phyloP scores from a whole-genome alignment of 2,113 vertebrate species.

The Chaenogobius annularis region DNA sequence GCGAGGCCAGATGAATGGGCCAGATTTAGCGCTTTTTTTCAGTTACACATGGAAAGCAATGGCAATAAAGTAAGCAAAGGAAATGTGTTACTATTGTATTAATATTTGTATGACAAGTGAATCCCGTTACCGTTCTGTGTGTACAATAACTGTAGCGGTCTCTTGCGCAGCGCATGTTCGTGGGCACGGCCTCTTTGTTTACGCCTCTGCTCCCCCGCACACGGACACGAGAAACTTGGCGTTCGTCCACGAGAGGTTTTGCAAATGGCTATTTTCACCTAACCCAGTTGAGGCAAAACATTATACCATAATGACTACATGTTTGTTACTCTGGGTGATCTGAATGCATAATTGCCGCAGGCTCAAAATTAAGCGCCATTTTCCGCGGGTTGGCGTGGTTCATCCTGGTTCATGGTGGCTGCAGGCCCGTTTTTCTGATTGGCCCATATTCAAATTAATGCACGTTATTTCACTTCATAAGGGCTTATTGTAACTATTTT shows the following conservation, averaged over 20 bases:
- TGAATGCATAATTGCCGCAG: not conserved
- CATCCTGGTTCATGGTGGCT: not conserved
- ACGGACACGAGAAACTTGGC: not conserved
- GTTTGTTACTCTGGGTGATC: not conserved
- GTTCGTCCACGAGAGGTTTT: conserved; percentile 5
- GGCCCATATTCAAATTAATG: not conserved
- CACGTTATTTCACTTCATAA: not conserved
- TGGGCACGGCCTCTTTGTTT: conserved; percentile 55
- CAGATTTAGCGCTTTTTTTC: conserved; percentile 39
- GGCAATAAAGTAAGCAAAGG: too few relatives aligned
- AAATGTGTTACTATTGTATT: not conserved
- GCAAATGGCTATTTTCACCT: not conserved
- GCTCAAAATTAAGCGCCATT: conserved; percentile 69
- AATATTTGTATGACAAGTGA: not conserved
- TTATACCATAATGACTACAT: not conserved
- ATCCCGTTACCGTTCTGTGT: not conserved
- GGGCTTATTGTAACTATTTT: not conserved
- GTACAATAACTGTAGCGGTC: not conserved
- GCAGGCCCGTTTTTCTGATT: conserved; percentile 15
- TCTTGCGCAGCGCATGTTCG: not conserved
- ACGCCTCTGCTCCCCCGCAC: not conserved
- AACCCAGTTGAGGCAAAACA: not conserved
- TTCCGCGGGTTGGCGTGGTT: conserved; percentile 42
- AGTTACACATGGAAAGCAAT: not conserved
- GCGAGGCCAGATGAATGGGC: conserved; percentile 47